Conservation (phyloP, 92 coral and sea anemone species). For the Palythoa grandiflora region DNA sequence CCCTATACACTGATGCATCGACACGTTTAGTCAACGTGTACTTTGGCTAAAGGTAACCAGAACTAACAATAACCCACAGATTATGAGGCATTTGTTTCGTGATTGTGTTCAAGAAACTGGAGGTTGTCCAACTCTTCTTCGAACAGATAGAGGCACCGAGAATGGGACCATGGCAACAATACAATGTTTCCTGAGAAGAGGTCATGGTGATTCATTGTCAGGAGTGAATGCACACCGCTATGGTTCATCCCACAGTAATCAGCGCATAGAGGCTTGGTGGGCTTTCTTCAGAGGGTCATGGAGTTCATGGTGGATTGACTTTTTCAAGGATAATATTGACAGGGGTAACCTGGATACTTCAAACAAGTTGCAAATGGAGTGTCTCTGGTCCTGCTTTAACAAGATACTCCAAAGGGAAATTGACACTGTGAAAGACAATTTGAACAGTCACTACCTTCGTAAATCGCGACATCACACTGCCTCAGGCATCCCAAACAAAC, state of each 20-base stretch:
- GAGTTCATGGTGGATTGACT: constrained; percentile 57
- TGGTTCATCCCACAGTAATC: constrained; percentile 51
- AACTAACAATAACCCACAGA: not conserved
- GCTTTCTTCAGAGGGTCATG: constrained; percentile 26
- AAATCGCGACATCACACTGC: constrained; percentile 57
- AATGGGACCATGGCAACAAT: constrained; percentile 35
- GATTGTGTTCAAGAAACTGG: constrained; percentile 14
- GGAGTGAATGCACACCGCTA: constrained; percentile 49
- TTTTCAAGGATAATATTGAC: constrained; percentile 46
- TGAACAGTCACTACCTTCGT: constrained; percentile 61
- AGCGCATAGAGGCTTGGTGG: constrained; percentile 56
- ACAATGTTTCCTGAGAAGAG: constrained; percentile 14
- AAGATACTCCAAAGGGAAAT: constrained; percentile 57
- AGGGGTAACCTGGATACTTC: constrained; percentile 58
- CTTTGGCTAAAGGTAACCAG: not conserved
- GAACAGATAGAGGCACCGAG: constrained; percentile 55
- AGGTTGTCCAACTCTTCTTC: constrained; percentile 57
- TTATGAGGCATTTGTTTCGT: not conserved
- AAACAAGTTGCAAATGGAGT: constrained; percentile 47
- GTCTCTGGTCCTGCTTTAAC: constrained; percentile 61
- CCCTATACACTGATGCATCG: not conserved
- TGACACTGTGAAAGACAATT: constrained; percentile 58
- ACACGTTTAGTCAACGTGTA: not conserved
- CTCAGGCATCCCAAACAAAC: constrained; percentile 56
- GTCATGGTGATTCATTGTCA: constrained; percentile 41